phyloP scores from a whole-genome alignment of 2,888 invertebrate species.

The Lissocephala sabroskyi region DNA sequence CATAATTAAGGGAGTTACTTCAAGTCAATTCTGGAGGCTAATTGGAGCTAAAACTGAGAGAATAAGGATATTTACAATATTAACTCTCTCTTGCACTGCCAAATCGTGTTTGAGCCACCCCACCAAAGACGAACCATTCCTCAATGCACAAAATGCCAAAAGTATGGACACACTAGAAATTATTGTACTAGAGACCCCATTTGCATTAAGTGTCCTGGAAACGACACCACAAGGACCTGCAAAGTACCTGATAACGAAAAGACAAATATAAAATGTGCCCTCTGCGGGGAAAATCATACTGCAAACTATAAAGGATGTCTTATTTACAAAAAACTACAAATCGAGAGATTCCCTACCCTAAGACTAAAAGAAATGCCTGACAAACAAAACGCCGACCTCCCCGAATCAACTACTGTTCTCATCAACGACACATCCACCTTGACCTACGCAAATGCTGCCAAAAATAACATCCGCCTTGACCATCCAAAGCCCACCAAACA shows the following conservation, averaged over 20 bases:
- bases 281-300: slow-evolving; percentile 1
- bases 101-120: slow-evolving; percentile 8
- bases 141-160: slow-evolving; percentile 13
- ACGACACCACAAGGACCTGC: slow-evolving; percentile 1
- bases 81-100: neutral
- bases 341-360: too few species aligned
- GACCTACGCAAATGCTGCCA: too few species aligned
- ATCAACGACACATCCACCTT: too few species aligned
- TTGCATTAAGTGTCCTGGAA: slow-evolving; percentile 4
- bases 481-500: too few species aligned
- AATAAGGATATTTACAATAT: slow-evolving; percentile 10
- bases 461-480: too few species aligned
- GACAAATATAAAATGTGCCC: slow-evolving; percentile 3
- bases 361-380: too few species aligned
- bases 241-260: neutral
- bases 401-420: too few species aligned
- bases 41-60: slow-evolving; percentile 4
- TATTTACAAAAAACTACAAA: too few species aligned
- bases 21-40: too few species aligned
- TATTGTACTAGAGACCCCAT: slow-evolving; percentile 9
- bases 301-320: too few species aligned
- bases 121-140: slow-evolving; percentile 7
- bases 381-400: too few species aligned
- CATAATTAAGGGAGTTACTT: too few species aligned
- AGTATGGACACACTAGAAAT: slow-evolving; percentile 10